These are phyloP conservation scores for Benitochromis conjunctus DNA, from an alignment of 2,113 vertebrate species.

Conservation along the genomic window DNA sequence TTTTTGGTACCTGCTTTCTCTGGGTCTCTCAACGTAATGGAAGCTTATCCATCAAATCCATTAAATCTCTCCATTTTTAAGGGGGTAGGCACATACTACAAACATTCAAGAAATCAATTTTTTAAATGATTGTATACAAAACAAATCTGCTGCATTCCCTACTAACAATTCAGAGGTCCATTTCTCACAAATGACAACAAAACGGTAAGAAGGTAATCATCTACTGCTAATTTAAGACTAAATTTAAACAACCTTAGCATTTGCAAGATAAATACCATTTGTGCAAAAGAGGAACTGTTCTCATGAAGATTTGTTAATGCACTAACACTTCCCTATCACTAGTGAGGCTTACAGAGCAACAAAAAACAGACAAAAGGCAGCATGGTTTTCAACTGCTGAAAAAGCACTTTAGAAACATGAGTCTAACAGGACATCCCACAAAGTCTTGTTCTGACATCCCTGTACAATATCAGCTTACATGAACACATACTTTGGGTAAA, in stretches of 20 bases:
- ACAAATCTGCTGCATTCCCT: conserved; percentile 5
- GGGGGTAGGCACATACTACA: conserved; percentile 23
- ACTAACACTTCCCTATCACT: conserved; percentile 24
- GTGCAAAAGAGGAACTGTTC: conserved; percentile 58
- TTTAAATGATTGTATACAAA: conserved; percentile 1
- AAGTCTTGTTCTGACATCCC: conserved; percentile 24
- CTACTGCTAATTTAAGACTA: conserved; percentile 18
- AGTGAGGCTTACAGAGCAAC: conserved; percentile 18
- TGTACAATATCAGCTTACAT: conserved; percentile 30
- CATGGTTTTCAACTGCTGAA: conserved; percentile 9
- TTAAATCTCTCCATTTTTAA: neutral
- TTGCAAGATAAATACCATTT: conserved; percentile 40
- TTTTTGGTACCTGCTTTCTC: conserved; percentile 25
- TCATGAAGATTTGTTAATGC: conserved; percentile 30
- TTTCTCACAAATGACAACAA: neutral
- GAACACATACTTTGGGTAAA: conserved; percentile 7
- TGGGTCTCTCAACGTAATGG: conserved; percentile 4
- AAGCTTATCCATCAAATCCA: neutral
- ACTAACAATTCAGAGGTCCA: neutral
- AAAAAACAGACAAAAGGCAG: conserved; percentile 30
- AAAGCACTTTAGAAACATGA: conserved; percentile 45
- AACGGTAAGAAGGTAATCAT: neutral
- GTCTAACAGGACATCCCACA: neutral
- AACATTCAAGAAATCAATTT: conserved; percentile 12
- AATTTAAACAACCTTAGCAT: neutral